Evolutionary conservation across 2,113 vertebrate species (phyloP), one percentile per base, ranked within the genome.

Genomic region (Malurus cyaneus): DNA sequence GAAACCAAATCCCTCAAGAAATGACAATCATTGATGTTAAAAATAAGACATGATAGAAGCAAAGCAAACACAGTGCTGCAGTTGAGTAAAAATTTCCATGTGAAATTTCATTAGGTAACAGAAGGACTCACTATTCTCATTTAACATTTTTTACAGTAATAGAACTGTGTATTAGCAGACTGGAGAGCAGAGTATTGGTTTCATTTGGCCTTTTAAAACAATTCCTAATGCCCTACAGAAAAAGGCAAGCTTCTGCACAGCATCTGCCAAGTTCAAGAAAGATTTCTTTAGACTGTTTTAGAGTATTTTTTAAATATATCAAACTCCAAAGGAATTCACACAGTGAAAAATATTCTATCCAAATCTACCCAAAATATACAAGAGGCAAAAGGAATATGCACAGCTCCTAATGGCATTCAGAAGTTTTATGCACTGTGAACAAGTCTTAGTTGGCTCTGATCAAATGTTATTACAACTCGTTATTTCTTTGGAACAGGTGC

Each of bases 161-260:
- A 73, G 52, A 67, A 56, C 23, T 70, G 18, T 64, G n/a, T 17
- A 62, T 62, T 54, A 66, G 44, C 34, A 88, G 50, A 39, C 34
- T 0, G 1, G 50, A 32, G 44, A 93, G 39, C 34, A 69, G 57
- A 66, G 26, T 34, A 65, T 54, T 91, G 47, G 42, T 93, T 93
- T 56, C 71, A 74, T 60, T 79, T 54, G 39, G 46, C 60, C 64
- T 94, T 86, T 93, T 87, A 88, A 86, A 96, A 91, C 26, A 83
- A 94, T 79, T 92, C 50, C 66, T 84, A 50, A 77, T 47, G 32
- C 44, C 47, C 39, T 66, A 91, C 57, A 86, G 50, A 76, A 96
- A 88, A 88, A 67, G 25, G 42, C 29, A 92, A 93, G 42, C 74
- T 88, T 66, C 36, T 50, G 66, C 47, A 61, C 31, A 87, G 85